Evolutionary conservation across 2,888 invertebrate genomes (phyloP).

Genomic region (Cheilosia variabilis): DNA sequence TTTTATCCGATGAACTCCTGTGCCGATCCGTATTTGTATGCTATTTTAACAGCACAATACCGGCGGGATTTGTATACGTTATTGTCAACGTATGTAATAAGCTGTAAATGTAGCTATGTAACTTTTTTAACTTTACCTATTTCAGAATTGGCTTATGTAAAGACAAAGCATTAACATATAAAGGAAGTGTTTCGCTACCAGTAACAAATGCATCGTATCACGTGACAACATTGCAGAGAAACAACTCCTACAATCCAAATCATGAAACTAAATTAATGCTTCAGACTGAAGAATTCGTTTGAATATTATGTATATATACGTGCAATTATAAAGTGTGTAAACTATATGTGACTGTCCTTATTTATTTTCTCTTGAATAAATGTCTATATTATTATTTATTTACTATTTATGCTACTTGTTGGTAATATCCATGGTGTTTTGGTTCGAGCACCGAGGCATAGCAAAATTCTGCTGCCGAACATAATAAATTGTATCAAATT

Average conservation of each 20-base stretch:
- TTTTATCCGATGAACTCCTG: conserved; percentile 96
- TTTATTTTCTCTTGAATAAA: conserved; percentile 17
- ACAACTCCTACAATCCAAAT: conserved; percentile 76
- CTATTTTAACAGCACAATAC: conserved; percentile 94
- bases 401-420: too few species aligned
- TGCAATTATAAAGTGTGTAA: conserved; percentile 16
- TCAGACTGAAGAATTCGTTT: conserved; percentile 81
- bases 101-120: too few species aligned
- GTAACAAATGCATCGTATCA: conserved; percentile 80
- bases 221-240: conserved; percentile 78
- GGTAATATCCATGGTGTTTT: too few species aligned
- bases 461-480: too few species aligned
- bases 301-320: conserved; percentile 45
- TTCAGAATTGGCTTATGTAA: conserved; percentile 85
- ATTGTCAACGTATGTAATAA: conserved; percentile 85
- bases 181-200: conserved; percentile 81
- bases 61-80: conserved; percentile 89
- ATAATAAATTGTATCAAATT: too few species aligned
- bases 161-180: conserved; percentile 84
- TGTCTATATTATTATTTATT: too few species aligned
- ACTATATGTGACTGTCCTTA: conserved; percentile 22
- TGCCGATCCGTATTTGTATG: conserved; percentile 96
- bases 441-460: too few species aligned
- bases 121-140: conserved; percentile 39
- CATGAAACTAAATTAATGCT: conserved; percentile 80